Conservation (phyloP, 2,113 vertebrate species). For the Rousettus leschenaultii region DNA sequence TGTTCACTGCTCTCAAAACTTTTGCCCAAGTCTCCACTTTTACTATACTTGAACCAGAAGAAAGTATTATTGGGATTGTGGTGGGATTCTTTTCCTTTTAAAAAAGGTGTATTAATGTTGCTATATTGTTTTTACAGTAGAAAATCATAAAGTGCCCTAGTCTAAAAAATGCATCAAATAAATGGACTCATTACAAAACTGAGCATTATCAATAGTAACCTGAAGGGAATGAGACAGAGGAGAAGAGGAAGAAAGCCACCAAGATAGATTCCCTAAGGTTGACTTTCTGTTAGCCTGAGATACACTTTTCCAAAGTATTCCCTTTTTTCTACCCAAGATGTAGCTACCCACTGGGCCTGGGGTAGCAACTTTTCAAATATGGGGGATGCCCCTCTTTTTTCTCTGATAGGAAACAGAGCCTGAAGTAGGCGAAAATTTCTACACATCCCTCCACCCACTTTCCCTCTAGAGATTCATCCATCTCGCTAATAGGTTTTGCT, state of each 20-base stretch:
- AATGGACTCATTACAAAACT: neutral
- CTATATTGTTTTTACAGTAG: neutral
- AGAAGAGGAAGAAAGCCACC: neutral
- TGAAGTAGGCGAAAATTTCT: neutral
- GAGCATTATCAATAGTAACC: neutral
- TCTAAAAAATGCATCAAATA: neutral
- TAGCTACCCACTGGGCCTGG: neutral
- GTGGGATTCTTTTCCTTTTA: neutral
- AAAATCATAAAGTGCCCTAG: neutral
- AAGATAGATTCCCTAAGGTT: neutral
- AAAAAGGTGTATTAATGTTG: neutral
- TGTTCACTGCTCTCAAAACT: neutral
- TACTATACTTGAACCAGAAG: neutral
- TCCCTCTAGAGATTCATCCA: neutral
- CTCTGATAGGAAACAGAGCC: neutral
- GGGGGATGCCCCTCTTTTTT: neutral
- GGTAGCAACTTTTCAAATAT: neutral
- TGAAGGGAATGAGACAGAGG: neutral
- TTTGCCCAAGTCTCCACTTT: neutral
- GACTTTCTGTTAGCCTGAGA: neutral
- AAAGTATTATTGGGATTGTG: neutral
- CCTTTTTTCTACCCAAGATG: neutral
- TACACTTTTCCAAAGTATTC: neutral
- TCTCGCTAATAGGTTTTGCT: neutral
- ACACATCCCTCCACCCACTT: neutral